Percentiles rank a stretch among this genome's conserved stretches.
These are phyloP conservation scores for Sepioteuthis lessoniana DNA, from an alignment of 2,888 invertebrate species.

Conservation along the genomic window DNA sequence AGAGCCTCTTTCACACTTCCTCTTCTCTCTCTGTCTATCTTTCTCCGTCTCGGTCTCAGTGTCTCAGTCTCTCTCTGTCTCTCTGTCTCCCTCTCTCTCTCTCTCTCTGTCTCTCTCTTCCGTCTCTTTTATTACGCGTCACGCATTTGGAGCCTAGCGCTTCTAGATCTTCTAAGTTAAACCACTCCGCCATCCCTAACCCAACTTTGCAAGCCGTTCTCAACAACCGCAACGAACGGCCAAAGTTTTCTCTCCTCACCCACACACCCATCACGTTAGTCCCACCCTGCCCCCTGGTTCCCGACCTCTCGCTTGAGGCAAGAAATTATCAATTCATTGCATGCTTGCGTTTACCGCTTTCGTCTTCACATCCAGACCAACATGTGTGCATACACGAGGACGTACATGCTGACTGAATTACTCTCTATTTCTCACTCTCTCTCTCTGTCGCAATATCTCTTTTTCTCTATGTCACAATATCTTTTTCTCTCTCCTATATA, in stretches of 20 bases:
- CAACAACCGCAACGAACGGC: neutral
- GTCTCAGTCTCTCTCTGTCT: neutral
- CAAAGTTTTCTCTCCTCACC: neutral
- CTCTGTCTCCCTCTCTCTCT: neutral
- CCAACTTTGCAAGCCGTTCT: neutral
- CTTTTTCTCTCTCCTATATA: too few species aligned
- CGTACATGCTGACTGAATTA: neutral
- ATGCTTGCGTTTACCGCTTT: neutral
- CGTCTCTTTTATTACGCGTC: neutral
- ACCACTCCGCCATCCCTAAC: neutral
- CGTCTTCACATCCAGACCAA: neutral
- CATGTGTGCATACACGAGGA: neutral
- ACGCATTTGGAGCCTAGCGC: neutral
- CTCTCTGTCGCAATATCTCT: neutral
- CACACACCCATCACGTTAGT: neutral
- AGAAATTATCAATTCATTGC: conserved; percentile 33
- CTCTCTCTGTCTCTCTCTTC: neutral
- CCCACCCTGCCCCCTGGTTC: neutral
- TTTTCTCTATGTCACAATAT: neutral
- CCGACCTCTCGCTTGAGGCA: neutral
- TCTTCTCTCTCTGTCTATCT: too few species aligned
- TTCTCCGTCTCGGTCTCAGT: too few species aligned
- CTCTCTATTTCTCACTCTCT: neutral
- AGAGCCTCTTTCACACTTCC: too few species aligned
- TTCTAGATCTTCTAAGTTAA: conserved; percentile 15